Evolutionary conservation across 2,888 invertebrate species (phyloP).

Genomic region (Zaprionus lineosus): DNA sequence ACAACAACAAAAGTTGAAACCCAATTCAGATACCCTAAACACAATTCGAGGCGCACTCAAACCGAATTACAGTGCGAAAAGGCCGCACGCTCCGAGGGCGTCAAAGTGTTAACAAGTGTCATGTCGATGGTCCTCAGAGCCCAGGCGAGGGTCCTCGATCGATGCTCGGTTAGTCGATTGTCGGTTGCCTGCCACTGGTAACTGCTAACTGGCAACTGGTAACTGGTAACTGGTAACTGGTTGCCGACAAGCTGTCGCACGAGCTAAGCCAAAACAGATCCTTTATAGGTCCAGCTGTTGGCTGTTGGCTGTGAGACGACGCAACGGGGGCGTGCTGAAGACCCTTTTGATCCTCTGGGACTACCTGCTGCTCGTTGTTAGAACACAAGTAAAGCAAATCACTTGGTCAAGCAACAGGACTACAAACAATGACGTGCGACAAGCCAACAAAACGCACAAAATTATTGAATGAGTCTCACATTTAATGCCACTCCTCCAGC

Average conservation of each 20-base stretch:
- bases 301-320: constrained; percentile 23
- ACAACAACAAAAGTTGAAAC: constrained; percentile 7
- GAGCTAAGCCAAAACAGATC: constrained; percentile 44
- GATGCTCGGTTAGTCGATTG: too few species aligned
- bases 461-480: background rate
- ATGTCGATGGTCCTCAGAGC: constrained; percentile 52
- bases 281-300: constrained; percentile 8
- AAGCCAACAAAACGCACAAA: constrained; percentile 3
- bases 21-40: constrained; percentile 2
- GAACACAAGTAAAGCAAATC: constrained; percentile 65
- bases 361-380: constrained; percentile 44
- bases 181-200: too few species aligned
- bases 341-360: constrained; percentile 13
- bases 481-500: background rate
- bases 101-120: constrained; percentile 81
- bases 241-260: constrained; percentile 43
- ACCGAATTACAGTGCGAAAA: constrained; percentile 65
- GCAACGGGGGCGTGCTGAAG: constrained; percentile 47
- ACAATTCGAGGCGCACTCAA: constrained; percentile 43
- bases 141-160: background rate
- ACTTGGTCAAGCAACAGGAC: constrained; percentile 64
- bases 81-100: constrained; percentile 56
- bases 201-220: too few species aligned
- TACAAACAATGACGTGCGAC: constrained; percentile 1
- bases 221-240: too few species aligned